Evolutionary conservation across 64 coral and sea anemone species (phyloP), one percentile per base, ranked within the genome.

Genomic region (Trachythela sp.): DNA sequence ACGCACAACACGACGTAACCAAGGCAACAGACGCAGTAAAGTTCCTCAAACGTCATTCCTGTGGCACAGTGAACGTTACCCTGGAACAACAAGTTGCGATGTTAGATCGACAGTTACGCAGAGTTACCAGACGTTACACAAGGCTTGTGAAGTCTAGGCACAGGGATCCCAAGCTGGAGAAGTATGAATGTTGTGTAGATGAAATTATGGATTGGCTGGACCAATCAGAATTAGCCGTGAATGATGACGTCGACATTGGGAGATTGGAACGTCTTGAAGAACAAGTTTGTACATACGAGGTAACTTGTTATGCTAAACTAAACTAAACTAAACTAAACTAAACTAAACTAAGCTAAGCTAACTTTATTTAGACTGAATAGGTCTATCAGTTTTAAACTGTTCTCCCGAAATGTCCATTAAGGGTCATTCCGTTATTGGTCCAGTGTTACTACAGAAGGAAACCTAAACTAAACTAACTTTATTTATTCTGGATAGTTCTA

Each of bases 131-230:
- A 35, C 75, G 75, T 38, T 80, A 37, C 75, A 80, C 75, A 17
- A 80, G 75, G 75, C 75, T 80, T 36, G 37, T 39, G 7, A 80
- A 80, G 75, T 80, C 75, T 10, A 30, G 35, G 75, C 31, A 80
- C 31, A 80, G 75, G 37, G 30, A 35, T 36, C 75, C 75, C 33
- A 80, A 80, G 37, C 17, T 80, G 75, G 75, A 80, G 30, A 80
- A 80, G 30, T 80, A 80, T 29, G 75, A 80, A 39, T 80, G 75
- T 39, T 80, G 75, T 80, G 75, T 80, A 9, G 75, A 80, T 80
- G 75, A 80, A 39, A 39, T 80, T 9, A 80, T 80, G 75, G 75
- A 80, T 22, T 80, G 75, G 75, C 17, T 80, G 75, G 75, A 80
- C 33, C 33, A 80, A 39, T 35, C 33, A 14, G 75, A 80, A 80